Conservation (phyloP, 2,797 vertebrate species). For the Lithobates sylvaticus region DNA sequence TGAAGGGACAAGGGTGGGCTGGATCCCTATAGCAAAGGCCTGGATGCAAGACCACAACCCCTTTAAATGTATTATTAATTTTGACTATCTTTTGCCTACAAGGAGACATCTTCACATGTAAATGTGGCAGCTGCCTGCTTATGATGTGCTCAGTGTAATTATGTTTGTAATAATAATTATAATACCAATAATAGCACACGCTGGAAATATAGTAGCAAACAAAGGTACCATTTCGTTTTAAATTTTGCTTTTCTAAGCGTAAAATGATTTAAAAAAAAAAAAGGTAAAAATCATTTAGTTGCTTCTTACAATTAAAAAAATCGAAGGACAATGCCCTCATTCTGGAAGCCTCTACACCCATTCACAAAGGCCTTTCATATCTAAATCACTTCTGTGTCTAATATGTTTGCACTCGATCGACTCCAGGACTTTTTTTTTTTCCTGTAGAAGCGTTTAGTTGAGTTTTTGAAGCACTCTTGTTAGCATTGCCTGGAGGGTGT, state of each 20-base stretch:
- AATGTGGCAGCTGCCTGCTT: no score
- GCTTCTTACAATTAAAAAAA: neutral
- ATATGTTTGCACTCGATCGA: constrained; percentile 39
- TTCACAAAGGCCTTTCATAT: constrained; percentile 42
- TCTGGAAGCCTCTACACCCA: constrained; percentile 4
- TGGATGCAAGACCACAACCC: no score
- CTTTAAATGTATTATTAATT: no score
- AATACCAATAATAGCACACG: no score
- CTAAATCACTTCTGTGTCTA: constrained; percentile 54
- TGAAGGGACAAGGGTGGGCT: no score
- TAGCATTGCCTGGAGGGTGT: constrained; percentile 57
- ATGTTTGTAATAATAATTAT: no score
- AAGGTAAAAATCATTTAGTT: neutral
- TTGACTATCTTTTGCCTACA: no score
- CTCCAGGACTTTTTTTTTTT: constrained; percentile 49
- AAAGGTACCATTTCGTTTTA: no score
- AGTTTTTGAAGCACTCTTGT: constrained; percentile 59
- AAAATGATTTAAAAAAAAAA: neutral
- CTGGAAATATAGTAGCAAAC: no score
- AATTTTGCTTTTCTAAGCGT: neutral
- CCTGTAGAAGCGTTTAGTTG: constrained; percentile 57
- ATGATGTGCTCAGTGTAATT: no score
- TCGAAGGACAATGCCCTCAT: neutral
- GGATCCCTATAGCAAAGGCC: no score
- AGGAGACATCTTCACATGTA: no score